Evolutionary conservation across 2,888 invertebrate genomes (phyloP).

Genomic region (Habrosyne pyritoides): DNA sequence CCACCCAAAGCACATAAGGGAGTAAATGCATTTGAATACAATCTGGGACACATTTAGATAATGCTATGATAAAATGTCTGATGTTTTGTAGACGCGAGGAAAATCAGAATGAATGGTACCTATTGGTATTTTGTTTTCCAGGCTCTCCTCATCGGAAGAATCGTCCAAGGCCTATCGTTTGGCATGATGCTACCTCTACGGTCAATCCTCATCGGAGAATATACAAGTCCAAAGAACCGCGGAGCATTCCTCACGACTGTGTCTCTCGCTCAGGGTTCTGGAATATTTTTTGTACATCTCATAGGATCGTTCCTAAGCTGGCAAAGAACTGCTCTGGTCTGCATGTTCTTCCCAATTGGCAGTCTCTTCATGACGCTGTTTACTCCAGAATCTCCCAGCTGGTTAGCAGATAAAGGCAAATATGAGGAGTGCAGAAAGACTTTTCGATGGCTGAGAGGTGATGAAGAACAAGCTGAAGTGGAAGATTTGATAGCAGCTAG

Average conservation of each 20-base stretch:
- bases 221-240: slow-evolving; percentile 83
- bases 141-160: slow-evolving; percentile 53
- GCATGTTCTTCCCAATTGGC: slow-evolving; percentile 65
- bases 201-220: slow-evolving; percentile 81
- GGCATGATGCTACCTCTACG: slow-evolving; percentile 78
- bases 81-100: no score
- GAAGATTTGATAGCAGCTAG: slow-evolving; percentile 59
- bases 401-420: slow-evolving; percentile 82
- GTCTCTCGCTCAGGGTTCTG: slow-evolving; percentile 82
- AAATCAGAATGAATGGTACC: no score
- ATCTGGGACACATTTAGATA: no score
- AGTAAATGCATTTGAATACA: no score
- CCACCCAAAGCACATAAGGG: no score
- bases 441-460: slow-evolving; percentile 83
- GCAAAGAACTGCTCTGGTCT: slow-evolving; percentile 79
- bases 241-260: slow-evolving; percentile 84
- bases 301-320: slow-evolving; percentile 84
- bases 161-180: slow-evolving; percentile 68
- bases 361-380: slow-evolving; percentile 66
- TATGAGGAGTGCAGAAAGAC: slow-evolving; percentile 79
- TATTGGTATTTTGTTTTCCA: slow-evolving; percentile 32
- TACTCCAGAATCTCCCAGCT: slow-evolving; percentile 85
- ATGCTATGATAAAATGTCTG: no score
- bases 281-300: slow-evolving; percentile 84
- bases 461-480: slow-evolving; percentile 65